A percentile compares a stretch with the other conserved stretches of the same genome.
Evolutionary conservation across 2,888 invertebrate genomes (phyloP).

Genomic region (Lycocerus yunnanus): DNA sequence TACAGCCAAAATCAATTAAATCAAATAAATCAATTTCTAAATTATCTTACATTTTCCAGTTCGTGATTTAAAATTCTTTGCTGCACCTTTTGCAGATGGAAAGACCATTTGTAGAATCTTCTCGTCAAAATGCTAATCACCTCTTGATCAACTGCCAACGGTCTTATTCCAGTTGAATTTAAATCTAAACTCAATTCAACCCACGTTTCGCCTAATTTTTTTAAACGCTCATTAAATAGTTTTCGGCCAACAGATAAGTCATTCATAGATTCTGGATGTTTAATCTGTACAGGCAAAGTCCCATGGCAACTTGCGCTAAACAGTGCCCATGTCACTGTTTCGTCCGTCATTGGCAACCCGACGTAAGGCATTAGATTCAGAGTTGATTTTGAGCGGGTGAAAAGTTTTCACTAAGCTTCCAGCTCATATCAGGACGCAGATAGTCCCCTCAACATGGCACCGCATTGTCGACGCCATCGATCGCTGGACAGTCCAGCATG

Average conservation of each 20-base stretch:
- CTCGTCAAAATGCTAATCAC: constrained; percentile 49
- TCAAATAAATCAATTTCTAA: not conserved
- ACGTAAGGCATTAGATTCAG: no score
- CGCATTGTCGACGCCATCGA: no score
- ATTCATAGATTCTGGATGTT: no score
- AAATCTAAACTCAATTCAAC: constrained; percentile 51
- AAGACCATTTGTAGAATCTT: constrained; percentile 49
- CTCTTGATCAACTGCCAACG: constrained; percentile 50
- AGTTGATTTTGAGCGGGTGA: no score
- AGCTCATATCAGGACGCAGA: no score
- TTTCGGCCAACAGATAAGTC: constrained; percentile 53
- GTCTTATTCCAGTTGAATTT: constrained; percentile 46
- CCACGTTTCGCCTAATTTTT: constrained; percentile 57
- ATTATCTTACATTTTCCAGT: constrained; percentile 36
- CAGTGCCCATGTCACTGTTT: no score
- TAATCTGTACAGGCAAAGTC: no score
- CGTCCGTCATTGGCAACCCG: no score
- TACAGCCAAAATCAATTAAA: constrained; percentile 27
- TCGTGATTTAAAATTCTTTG: constrained; percentile 42
- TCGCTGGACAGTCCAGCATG: no score
- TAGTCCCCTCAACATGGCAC: no score
- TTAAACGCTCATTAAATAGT: constrained; percentile 55
- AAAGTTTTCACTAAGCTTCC: no score
- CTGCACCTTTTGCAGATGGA: constrained; percentile 49
- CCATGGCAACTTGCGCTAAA: no score